These are phyloP conservation scores for Gymnoscelis rufifasciata DNA, from an alignment of 2,888 invertebrate species.

Conservation along the genomic window DNA sequence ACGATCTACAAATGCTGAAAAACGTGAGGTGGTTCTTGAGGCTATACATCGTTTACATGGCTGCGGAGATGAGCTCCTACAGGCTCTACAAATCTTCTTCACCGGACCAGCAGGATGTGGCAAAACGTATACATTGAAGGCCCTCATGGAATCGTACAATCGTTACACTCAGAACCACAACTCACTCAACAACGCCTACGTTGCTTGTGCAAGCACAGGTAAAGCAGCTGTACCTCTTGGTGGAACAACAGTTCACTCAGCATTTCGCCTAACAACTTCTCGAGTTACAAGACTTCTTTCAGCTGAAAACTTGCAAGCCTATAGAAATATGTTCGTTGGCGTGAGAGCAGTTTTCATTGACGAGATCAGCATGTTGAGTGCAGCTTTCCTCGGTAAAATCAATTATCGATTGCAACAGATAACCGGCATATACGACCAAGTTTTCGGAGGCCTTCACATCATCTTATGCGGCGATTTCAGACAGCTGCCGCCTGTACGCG, in stretches of 20 bases:
- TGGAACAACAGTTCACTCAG: constrained; percentile 37
- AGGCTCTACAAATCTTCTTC: constrained; percentile 8
- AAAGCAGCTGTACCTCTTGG: no score
- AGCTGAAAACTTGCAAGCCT: constrained; percentile 26
- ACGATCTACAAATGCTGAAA: constrained; percentile 6
- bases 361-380: constrained; percentile 32
- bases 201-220: constrained; percentile 43
- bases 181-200: constrained; percentile 39
- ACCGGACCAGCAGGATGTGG: no score
- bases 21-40: constrained; percentile 25
- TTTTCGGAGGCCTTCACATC: constrained; percentile 29
- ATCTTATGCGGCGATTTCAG: no score
- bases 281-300: constrained; percentile 18
- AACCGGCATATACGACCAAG: constrained; percentile 24
- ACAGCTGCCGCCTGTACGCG: constrained; percentile 45
- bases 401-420: constrained; percentile 26
- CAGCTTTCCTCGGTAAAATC: constrained; percentile 11
- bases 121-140: constrained; percentile 30
- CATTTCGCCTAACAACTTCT: constrained; percentile 25
- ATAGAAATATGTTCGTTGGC: no score
- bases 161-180: constrained; percentile 23
- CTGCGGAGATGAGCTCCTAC: constrained; percentile 5
- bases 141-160: constrained; percentile 45
- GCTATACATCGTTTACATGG: constrained; percentile 28
- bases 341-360: constrained; percentile 30